Percentiles rank a stretch among this genome's conserved stretches.
phyloP scores from a whole-genome alignment of 2,888 invertebrate species.

The Neoscelio sp. region DNA sequence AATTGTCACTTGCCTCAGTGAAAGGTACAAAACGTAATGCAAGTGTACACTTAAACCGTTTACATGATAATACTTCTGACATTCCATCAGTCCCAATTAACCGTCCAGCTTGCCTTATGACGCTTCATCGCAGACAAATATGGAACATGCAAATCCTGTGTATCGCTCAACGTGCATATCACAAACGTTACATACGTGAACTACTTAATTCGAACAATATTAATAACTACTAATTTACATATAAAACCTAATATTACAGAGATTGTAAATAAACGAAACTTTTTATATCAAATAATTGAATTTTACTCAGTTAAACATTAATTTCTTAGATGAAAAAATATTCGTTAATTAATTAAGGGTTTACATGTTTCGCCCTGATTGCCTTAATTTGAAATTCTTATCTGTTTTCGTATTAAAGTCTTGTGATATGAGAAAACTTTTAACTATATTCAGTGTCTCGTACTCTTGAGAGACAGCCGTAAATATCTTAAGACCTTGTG shows the following conservation, averaged over 20 bases:
- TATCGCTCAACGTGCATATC: neutral
- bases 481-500: slow-evolving; percentile 41
- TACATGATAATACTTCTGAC: slow-evolving; percentile 33
- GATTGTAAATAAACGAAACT: no score
- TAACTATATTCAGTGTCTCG: slow-evolving; percentile 40
- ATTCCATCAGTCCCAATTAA: slow-evolving; percentile 27
- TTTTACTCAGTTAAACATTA: no score
- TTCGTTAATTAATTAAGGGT: neutral
- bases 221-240: no score
- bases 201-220: neutral
- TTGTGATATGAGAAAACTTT: slow-evolving; percentile 51
- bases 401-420: slow-evolving; percentile 27
- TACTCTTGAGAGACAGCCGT: slow-evolving; percentile 13
- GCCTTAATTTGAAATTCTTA: slow-evolving; percentile 42
- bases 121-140: slow-evolving; percentile 14
- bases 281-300: no score
- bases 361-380: slow-evolving; percentile 6
- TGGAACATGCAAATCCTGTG: slow-evolving; percentile 9
- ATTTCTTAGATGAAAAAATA: neutral
- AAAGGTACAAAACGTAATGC: slow-evolving; percentile 14
- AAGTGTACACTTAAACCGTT: slow-evolving; percentile 29
- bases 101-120: slow-evolving; percentile 6
- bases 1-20: neutral
- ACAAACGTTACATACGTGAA: neutral
- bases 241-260: no score